Evolutionary conservation across 2,113 vertebrate genomes (phyloP).

Genomic region (Sardina pilchardus): DNA sequence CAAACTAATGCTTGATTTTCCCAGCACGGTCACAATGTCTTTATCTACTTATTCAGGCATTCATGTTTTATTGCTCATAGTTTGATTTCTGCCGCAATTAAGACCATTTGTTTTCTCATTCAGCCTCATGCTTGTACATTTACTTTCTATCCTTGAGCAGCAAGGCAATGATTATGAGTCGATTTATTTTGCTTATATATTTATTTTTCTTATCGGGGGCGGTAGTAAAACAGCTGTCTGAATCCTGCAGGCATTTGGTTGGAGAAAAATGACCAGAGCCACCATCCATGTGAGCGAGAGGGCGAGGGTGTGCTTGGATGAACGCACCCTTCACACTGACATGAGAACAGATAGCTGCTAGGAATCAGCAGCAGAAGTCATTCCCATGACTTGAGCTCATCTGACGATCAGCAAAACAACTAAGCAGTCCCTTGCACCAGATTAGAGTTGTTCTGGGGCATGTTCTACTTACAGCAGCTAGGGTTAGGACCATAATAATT

Average conservation of each 20-base stretch:
- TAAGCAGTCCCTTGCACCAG: neutral
- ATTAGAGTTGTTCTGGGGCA: neutral
- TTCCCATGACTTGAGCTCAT: neutral
- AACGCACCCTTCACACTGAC: neutral
- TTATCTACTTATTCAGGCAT: neutral
- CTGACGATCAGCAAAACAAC: neutral
- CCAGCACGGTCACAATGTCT: neutral
- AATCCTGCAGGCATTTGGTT: neutral
- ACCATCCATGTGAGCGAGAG: neutral
- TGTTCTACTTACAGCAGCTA: neutral
- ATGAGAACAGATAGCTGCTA: neutral
- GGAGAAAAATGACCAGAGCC: neutral
- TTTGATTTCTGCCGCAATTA: neutral
- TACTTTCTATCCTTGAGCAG: neutral
- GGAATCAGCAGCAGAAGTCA: neutral
- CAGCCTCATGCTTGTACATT: neutral
- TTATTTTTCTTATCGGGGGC: neutral
- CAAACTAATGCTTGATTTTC: neutral
- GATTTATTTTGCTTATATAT: slow-evolving; percentile 5
- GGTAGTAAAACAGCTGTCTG: neutral
- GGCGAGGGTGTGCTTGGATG: neutral
- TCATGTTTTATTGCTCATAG: neutral
- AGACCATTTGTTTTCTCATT: neutral
- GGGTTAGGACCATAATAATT: neutral
- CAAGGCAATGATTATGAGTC: neutral